phyloP scores from a whole-genome alignment of 1,140 invertebrate genomes.

The Drosophila equinoxialis region DNA sequence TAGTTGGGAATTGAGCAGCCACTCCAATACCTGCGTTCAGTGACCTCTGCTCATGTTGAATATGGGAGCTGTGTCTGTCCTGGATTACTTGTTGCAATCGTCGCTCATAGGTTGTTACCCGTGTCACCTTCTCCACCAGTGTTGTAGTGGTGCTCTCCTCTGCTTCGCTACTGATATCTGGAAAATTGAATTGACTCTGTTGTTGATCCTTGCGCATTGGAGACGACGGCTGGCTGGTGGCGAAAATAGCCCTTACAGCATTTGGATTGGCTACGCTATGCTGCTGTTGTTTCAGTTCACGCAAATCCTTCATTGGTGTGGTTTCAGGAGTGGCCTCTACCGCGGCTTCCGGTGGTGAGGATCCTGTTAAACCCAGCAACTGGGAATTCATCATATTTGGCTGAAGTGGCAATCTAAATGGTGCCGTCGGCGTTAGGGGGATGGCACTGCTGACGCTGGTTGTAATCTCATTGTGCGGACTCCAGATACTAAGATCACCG shows the following conservation, averaged over 20 bases:
- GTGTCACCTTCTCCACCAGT: constrained; percentile 40
- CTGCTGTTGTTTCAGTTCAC: constrained; percentile 70
- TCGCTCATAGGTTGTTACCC: constrained; percentile 50
- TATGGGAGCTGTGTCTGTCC: constrained; percentile 49
- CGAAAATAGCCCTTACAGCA: constrained; percentile 86
- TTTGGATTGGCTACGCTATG: constrained; percentile 83
- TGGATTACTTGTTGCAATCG: constrained; percentile 61
- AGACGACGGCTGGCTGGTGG: constrained; percentile 85
- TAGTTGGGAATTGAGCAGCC: constrained; percentile 7
- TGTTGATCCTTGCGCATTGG: constrained; percentile 87
- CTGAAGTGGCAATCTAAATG: constrained; percentile 66
- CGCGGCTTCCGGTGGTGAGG: constrained; percentile 88
- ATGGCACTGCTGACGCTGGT: constrained; percentile 75
- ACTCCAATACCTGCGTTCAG: background rate
- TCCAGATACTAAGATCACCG: constrained; percentile 69
- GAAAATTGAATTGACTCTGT: constrained; percentile 83
- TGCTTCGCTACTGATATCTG: constrained; percentile 52
- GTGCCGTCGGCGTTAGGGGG: constrained; percentile 84
- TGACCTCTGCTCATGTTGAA: constrained; percentile 12
- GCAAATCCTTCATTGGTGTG: constrained; percentile 89
- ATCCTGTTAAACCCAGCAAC: constrained; percentile 69
- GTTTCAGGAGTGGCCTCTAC: constrained; percentile 94
- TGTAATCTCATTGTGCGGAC: constrained; percentile 73
- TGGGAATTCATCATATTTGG: constrained; percentile 50
- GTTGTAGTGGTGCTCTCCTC: constrained; percentile 28